Evolutionary conservation across 2,113 vertebrate genomes (phyloP).

Genomic region (Prunella himalayana): DNA sequence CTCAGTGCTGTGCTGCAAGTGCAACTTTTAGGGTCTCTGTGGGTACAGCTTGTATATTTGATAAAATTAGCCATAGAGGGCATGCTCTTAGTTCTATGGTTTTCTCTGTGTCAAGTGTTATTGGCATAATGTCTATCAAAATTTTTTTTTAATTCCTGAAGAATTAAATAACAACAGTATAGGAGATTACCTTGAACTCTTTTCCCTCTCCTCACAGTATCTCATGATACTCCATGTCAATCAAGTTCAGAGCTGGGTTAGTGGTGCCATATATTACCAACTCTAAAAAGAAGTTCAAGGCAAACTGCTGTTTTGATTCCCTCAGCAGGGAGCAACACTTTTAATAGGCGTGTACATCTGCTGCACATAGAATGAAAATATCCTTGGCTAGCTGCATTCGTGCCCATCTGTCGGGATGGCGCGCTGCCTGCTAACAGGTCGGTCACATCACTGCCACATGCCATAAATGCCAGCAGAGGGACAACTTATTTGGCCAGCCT

Average conservation of each 20-base stretch:
- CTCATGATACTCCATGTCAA: neutral
- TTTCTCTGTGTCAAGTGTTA: neutral
- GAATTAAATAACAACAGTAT: neutral
- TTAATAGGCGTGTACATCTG: constrained; percentile 44
- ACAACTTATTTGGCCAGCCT: neutral
- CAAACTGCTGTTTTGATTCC: constrained; percentile 52
- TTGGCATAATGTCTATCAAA: neutral
- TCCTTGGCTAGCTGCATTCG: neutral
- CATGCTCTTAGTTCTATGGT: neutral
- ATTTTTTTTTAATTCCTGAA: neutral
- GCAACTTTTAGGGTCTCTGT: neutral
- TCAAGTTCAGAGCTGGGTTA: neutral
- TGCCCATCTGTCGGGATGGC: constrained; percentile 64
- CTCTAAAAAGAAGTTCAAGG: neutral
- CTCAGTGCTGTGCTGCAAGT: neutral
- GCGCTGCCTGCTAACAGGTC: constrained; percentile 28
- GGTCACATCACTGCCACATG: constrained; percentile 37
- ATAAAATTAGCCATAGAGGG: neutral
- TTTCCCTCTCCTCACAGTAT: neutral
- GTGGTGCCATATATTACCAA: neutral
- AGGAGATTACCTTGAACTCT: neutral
- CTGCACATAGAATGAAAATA: neutral
- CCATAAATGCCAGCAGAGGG: neutral
- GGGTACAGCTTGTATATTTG: neutral
- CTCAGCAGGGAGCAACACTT: constrained; percentile 18